Conservation (phyloP, 2,113 vertebrate genomes). For the Chaetops frenatus region DNA sequence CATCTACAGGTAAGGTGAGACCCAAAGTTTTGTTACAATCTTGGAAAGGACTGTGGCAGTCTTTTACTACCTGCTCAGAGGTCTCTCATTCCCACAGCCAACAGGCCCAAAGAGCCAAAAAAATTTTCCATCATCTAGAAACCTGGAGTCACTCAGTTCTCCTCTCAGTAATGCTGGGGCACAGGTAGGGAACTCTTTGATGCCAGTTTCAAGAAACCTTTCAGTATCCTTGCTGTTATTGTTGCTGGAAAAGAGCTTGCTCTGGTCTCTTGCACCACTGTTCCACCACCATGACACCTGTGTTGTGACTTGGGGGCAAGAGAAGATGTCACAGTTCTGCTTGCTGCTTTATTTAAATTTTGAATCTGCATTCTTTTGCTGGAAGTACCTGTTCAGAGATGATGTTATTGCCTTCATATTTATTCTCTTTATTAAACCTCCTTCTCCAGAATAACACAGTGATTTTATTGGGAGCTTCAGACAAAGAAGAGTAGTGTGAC, state of each 20-base stretch:
- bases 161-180: neutral
- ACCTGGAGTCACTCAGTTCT: neutral
- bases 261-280: neutral
- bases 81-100: neutral
- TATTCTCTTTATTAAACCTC: neutral
- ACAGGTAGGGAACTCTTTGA: neutral
- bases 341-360: neutral
- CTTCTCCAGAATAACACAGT: neutral
- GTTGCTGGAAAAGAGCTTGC: neutral
- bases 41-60: neutral
- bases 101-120: neutral
- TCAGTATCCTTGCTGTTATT: neutral
- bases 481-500: neutral
- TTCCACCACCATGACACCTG: neutral
- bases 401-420: neutral
- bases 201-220: neutral
- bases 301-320: neutral
- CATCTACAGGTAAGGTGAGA: neutral
- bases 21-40: neutral
- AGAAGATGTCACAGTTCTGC: neutral
- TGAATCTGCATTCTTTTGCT: neutral
- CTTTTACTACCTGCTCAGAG: neutral
- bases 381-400: neutral
- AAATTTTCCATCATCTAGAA: neutral
- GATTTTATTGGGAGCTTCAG: neutral